phyloP scores from a whole-genome alignment of 2,797 vertebrate genomes.

The Rhadinocentrus ornatus region DNA sequence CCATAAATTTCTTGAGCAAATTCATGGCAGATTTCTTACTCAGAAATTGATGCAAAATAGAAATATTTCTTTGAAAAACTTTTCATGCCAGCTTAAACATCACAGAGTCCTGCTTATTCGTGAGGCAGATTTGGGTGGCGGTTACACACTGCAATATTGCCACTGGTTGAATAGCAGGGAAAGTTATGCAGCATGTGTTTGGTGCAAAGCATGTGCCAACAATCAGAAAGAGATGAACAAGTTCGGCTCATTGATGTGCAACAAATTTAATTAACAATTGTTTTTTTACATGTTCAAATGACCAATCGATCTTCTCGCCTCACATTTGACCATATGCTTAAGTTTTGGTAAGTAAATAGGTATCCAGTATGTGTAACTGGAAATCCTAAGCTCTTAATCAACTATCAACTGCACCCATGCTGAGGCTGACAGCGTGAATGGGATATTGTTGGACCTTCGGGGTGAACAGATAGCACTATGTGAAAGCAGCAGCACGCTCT shows the following conservation, averaged over 20 bases:
- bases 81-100: conserved; percentile 25
- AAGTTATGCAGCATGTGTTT: conserved; percentile 18
- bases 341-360: conserved; percentile 29
- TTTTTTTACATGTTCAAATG: background rate
- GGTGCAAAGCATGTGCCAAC: conserved; percentile 37
- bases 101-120: background rate
- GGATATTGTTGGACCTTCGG: conserved; percentile 46
- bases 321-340: background rate
- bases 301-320: conserved; percentile 5
- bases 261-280: conserved; percentile 21
- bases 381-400: conserved; percentile 26
- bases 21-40: conserved; percentile 15
- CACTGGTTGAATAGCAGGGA: conserved; percentile 19
- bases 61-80: conserved; percentile 31
- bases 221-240: conserved; percentile 4
- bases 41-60: conserved; percentile 17
- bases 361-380: conserved; percentile 31
- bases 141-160: conserved; percentile 11
- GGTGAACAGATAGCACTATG: conserved; percentile 52
- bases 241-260: background rate
- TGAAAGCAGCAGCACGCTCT: conserved; percentile 44
- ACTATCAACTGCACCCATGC: conserved; percentile 18
- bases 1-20: background rate
- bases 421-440: conserved; percentile 47
- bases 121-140: conserved; percentile 24